Evolutionary conservation across 1,140 invertebrate species (phyloP), one percentile per base, ranked within the genome.

Genomic region (Dryas iulia): DNA sequence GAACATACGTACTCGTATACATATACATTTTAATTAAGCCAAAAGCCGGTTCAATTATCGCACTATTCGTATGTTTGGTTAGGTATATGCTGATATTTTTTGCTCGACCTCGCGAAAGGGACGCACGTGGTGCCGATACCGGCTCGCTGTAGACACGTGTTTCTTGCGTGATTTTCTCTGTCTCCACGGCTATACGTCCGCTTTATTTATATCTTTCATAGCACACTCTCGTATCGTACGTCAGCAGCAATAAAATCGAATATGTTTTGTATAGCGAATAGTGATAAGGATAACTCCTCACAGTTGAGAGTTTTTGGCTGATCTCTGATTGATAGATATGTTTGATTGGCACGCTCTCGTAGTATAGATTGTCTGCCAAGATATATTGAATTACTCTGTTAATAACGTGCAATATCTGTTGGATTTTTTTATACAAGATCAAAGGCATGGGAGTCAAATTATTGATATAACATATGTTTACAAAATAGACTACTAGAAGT

Each of bases 81-180:
- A 11, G 33, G 47, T 25, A 26, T 47, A 47, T 28, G 60, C 24
- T 56, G 18, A 24, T 60, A 53, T 35, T 58, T 65, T 63, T 54
- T 24, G 33, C n/a, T 56, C 52, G 72, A 70, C 68, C 67, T 71
- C 60, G 66, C 28, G 35, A 56, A 47, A 56, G 39, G 35, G 28
- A 35, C 52, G 66, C 81, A 82, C 73, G 75, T 76, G 79, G 58
- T 76, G 58, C 30, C 67, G 79, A 58, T 76, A 54, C 30, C 67
- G 57, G 73, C 70, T 53, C 56, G 54, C 52, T 62, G 52, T 12
- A 5, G 57, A 39, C 81, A 83, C 79, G 81, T 81, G 77, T 62
- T 71, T 30, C 59, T 66, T 47, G 73, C 81, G 74, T 85, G 81
- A 72, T 76, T 57, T 65, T 58, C 63, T 65, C 39, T 66, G 54